Evolutionary conservation across 2,888 invertebrate genomes (phyloP), one percentile per base, ranked within the genome.

Genomic region (Drosophila barbarae): DNA sequence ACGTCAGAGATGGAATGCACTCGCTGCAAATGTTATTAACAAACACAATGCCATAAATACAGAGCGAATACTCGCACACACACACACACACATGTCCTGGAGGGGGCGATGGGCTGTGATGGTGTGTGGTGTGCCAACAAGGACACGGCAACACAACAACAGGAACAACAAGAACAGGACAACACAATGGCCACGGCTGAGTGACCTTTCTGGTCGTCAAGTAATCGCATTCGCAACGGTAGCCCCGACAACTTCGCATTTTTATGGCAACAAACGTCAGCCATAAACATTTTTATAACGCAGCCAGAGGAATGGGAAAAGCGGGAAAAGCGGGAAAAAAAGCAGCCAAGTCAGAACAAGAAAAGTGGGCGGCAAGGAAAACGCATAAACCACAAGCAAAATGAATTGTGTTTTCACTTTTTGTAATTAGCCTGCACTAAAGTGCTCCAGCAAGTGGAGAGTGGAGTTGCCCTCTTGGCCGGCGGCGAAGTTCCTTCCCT

Each of bases 341-440:
- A n/a, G 10, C 8, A 9, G 30, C 23, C 15, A 21, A 36, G 36
- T 15, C 36, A 28, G 44, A 28, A 8, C 10, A 30, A 30, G 46
- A 32, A 47, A 32, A 21, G 47, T 15, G 32, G 41, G 38, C 30
- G 58, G 42, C 30, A 50, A 49, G 56, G 39, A 53, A 71, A 74
- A 60, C 63, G 53, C 66, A 77, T 77, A 77, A 77, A 65, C 72
- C 69, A 70, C 74, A 74, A 70, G 71, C 51, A 67, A 67, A 76
- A 76, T 76, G 78, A 76, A 77, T 76, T 76, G 73, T 73, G 76
- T 71, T 77, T 73, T 77, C 69, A 76, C 72, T 72, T 72, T 71
- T 70, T 72, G 76, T 76, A 76, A 76, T 76, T 76, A 76, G 76
- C 76, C 69, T 49, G 64, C 47, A 53, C 70, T 59, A 52, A 71